Evolutionary conservation across 1,140 invertebrate genomes (phyloP), one percentile per base, ranked within the genome.

Genomic region (Drosophila bifasciata): DNA sequence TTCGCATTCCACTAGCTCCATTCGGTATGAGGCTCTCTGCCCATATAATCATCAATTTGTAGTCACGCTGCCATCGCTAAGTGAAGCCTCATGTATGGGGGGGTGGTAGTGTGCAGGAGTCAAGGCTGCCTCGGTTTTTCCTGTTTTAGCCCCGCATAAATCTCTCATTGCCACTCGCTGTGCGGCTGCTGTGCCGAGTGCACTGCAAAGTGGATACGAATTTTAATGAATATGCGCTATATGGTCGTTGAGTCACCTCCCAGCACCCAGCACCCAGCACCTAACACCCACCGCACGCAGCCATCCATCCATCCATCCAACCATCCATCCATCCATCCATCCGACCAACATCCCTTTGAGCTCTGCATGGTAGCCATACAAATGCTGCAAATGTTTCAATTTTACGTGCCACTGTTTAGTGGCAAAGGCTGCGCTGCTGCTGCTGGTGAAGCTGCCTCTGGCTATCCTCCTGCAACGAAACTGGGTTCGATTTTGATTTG

Each of bases 181-280:
- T 60, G 41, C 16, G 53, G 51, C 46, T 49, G 28, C n/a, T 55
- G 58, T 64, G 56, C 51, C 62, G 80, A 84, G 80, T 76, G 53
- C 72, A 66, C 67, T 58, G 72, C 59, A 76, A 76, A 81, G 75
- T 77, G 64, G 73, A 63, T 66, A 53, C 70, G 50, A 63, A 66
- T 88, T 67, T 77, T 85, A 85, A 85, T 85, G 81, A 85, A 88
- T 88, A 72, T 77, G 69, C 66, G 67, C 76, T 81, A 62, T 79
- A 40, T 68, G 64, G 64, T 46, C 64, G 48, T 68, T 21, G 61
- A 28, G 63, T 16, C 40, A 36, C 11, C 28, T 3, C 25, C 15
- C n/a, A n/a, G n/a, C n/a, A n/a, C n/a, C n/a, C n/a, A n/a, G n/a
- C n/a, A n/a, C n/a, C n/a, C n/a, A n/a, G n/a, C n/a, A n/a, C n/a